These are phyloP conservation scores for Manis pentadactyla DNA, from an alignment of 2,797 vertebrate genomes.

Conservation along the genomic window DNA sequence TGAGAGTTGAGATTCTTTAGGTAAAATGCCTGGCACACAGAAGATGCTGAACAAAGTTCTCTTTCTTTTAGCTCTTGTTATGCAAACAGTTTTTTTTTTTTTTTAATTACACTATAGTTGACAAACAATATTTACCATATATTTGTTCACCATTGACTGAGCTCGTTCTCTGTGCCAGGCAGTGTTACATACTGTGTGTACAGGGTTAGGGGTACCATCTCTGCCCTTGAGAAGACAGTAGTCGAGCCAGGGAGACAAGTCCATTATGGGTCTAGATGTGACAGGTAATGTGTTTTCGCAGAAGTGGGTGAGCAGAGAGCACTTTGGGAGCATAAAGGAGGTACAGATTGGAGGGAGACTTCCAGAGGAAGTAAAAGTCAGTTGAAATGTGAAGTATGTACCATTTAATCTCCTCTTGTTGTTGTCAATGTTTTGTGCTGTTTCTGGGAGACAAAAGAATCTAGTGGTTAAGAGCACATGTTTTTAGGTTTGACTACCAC, in stretches of 20 bases:
- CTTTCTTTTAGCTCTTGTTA: neutral
- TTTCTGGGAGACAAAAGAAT: constrained; percentile 3
- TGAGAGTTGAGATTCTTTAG: neutral
- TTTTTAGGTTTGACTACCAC: neutral
- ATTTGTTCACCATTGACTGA: neutral
- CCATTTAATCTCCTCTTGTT: neutral
- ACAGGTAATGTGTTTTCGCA: neutral
- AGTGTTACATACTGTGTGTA: neutral
- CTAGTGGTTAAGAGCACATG: neutral
- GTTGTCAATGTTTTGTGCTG: neutral
- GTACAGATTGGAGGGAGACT: neutral
- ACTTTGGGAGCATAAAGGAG: neutral
- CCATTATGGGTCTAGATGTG: neutral
- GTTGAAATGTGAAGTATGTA: neutral
- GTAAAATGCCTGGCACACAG: neutral
- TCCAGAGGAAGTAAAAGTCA: neutral
- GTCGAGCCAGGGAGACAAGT: neutral
- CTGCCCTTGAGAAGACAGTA: neutral
- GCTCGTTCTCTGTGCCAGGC: neutral
- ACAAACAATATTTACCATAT: neutral
- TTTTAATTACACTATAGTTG: too few species aligned
- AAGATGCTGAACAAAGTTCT: neutral
- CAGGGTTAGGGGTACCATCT: neutral
- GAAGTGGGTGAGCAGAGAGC: neutral
- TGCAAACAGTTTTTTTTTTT: neutral